Evolutionary conservation across 2,888 invertebrate species (phyloP).

Genomic region (Tuberolachnus salignus): DNA sequence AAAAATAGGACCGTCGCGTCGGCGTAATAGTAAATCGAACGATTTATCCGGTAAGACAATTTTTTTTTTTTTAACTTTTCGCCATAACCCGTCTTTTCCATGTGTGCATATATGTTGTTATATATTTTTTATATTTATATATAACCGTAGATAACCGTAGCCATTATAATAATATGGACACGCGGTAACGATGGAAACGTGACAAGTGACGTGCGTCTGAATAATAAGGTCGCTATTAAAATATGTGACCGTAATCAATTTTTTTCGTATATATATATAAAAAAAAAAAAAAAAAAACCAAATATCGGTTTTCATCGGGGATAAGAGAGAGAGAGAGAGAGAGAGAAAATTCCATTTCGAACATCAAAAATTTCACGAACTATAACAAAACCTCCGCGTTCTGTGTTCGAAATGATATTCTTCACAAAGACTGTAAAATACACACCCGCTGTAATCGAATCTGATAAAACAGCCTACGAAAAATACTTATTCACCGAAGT

Average conservation of each 20-base stretch:
- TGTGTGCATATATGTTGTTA: neutral
- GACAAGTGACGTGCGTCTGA: slow-evolving; percentile 11
- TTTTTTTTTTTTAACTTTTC: neutral
- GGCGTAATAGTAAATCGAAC: neutral
- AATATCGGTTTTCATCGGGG: no score
- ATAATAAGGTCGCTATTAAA: neutral
- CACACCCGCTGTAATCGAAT: no score
- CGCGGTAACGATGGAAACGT: neutral
- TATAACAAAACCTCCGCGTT: no score
- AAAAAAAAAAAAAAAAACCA: no score
- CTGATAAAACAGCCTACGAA: no score
- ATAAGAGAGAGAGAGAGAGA: no score
- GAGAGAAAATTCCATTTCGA: no score
- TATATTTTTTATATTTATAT: neutral
- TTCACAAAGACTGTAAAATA: no score
- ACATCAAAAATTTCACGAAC: no score
- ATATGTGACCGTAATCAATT: neutral
- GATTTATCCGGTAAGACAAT: neutral
- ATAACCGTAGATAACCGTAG: neutral
- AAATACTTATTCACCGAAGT: no score
- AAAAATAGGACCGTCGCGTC: no score
- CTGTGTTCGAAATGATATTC: no score
- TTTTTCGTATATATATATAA: neutral
- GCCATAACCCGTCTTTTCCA: neutral
- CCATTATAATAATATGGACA: neutral